Conservation (phyloP, 2,797 vertebrate genomes). For the Halcyon smyrnensis region DNA sequence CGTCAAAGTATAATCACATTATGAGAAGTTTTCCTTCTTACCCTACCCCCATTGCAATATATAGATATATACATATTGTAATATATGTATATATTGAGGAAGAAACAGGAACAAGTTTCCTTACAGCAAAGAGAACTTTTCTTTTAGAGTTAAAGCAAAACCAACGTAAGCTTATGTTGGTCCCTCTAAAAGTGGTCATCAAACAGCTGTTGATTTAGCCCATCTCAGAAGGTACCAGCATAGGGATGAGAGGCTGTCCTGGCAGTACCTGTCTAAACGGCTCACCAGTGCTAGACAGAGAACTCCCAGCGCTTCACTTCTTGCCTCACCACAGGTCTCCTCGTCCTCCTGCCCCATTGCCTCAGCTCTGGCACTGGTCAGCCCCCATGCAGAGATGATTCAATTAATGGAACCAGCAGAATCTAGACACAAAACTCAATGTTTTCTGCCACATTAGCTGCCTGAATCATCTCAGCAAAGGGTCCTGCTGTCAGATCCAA, state of each 20-base stretch:
- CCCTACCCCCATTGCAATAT: neutral
- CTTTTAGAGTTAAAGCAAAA: neutral
- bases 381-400: neutral
- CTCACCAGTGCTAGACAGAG: fast-evolving
- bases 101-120: neutral
- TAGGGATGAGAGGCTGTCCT: neutral
- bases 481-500: neutral
- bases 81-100: neutral
- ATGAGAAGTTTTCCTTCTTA: neutral
- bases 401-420: neutral
- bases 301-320: neutral
- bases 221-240: neutral
- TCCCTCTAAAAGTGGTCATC: neutral
- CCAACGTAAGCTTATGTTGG: neutral
- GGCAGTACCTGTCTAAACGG: neutral
- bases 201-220: neutral
- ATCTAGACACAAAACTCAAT: neutral
- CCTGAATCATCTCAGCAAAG: neutral
- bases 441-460: neutral
- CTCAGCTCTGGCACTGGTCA: neutral
- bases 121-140: neutral
- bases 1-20: neutral
- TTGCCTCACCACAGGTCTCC: neutral
- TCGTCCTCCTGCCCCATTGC: neutral
- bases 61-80: neutral